phyloP scores from a whole-genome alignment of 2,888 invertebrate species.

The Rhyacophila evoluta region DNA sequence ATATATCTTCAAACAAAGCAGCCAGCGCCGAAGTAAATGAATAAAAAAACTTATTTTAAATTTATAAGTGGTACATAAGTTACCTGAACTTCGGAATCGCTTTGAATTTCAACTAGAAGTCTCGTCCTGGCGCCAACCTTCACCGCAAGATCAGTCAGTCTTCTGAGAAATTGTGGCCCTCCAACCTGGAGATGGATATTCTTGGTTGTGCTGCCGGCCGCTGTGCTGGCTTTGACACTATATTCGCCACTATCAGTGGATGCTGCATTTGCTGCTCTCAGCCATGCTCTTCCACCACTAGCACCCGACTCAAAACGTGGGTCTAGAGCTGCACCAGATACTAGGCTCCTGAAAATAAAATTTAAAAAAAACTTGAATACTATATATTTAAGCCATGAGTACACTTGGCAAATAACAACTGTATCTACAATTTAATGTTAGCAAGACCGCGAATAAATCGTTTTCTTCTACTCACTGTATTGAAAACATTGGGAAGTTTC shows the following conservation, averaged over 20 bases:
- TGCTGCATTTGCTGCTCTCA: constrained; percentile 81
- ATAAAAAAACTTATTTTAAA: too few relatives aligned
- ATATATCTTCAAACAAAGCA: too few relatives aligned
- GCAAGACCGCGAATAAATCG: too few relatives aligned
- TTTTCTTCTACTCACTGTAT: too few relatives aligned
- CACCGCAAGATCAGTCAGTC: constrained; percentile 87
- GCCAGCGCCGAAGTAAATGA: too few relatives aligned
- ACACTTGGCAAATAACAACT: too few relatives aligned
- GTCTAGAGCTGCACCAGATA: constrained; percentile 72
- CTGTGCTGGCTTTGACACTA: constrained; percentile 75
- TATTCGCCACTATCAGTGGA: constrained; percentile 82
- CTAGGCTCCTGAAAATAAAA: constrained; percentile 60
- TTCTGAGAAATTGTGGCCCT: constrained; percentile 83
- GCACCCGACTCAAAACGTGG: constrained; percentile 69
- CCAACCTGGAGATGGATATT: constrained; percentile 63
- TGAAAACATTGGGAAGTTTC: too few relatives aligned
- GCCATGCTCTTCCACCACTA: constrained; percentile 76
- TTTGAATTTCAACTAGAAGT: constrained; percentile 86
- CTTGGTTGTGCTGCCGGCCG: constrained; percentile 72
- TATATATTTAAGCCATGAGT: too few relatives aligned
- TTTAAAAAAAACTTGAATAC: too few relatives aligned
- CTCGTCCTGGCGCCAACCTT: constrained; percentile 91
- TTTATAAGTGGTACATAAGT: too few relatives aligned
- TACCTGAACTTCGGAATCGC: constrained; percentile 84
- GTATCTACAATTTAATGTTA: too few relatives aligned